phyloP scores from a whole-genome alignment of 2,113 vertebrate genomes.

The Perognathus longimembris region DNA sequence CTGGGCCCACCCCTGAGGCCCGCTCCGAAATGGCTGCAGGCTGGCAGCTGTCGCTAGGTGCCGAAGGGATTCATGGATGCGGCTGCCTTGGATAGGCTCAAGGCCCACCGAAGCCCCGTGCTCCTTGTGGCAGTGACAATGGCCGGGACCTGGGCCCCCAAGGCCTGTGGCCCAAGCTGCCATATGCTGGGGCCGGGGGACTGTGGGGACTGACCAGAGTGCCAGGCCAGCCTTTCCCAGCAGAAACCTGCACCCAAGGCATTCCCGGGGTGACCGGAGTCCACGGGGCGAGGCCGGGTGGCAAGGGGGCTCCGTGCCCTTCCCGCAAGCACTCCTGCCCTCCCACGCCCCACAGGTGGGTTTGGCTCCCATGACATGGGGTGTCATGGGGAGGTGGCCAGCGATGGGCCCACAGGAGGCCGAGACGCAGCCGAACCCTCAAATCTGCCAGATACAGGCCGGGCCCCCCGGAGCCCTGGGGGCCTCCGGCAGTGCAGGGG shows the following conservation, averaged over 20 bases:
- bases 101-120: neutral
- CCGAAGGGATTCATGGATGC: neutral
- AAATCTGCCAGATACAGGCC: neutral
- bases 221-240: conserved; percentile 87
- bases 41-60: neutral
- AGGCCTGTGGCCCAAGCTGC: neutral
- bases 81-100: neutral
- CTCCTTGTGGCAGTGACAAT: neutral
- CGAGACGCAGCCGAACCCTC: no score
- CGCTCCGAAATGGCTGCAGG: neutral
- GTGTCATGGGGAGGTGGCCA: no score
- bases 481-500: neutral
- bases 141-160: conserved; percentile 60
- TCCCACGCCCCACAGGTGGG: neutral
- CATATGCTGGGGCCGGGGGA: conserved; percentile 83
- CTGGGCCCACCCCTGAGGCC: neutral
- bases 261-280: conserved; percentile 93
- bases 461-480: neutral
- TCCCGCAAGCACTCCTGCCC: neutral
- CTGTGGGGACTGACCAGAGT: conserved; percentile 96
- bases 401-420: no score
- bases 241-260: conserved; percentile 93
- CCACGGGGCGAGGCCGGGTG: conserved; percentile 87
- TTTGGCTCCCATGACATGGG: no score
- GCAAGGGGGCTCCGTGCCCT: conserved; percentile 46